Conservation (phyloP, 1,140 invertebrate species). For the Philopotamus ludificatus region DNA sequence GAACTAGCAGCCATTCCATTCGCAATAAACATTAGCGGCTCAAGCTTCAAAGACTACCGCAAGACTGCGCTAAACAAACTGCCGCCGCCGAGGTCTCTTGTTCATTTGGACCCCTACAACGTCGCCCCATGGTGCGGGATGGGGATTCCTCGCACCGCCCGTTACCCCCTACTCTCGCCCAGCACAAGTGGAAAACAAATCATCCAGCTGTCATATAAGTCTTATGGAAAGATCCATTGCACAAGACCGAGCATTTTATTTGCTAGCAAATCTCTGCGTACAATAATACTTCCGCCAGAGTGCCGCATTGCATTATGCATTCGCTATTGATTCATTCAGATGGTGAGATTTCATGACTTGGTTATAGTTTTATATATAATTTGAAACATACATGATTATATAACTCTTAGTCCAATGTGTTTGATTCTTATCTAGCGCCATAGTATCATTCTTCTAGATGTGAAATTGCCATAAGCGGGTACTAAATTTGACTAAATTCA, state of each 20-base stretch:
- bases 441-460: no score
- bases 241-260: conserved; percentile 3
- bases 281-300: no score
- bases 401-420: no score
- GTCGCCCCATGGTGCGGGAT: not conserved
- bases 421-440: no score
- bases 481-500: no score
- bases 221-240: conserved; percentile 6
- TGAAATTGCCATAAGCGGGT: no score
- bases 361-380: no score
- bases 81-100: conserved; percentile 4
- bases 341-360: no score
- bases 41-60: not conserved
- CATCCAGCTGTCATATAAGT: conserved; percentile 11
- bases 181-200: conserved; percentile 5
- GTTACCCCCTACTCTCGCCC: not conserved
- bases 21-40: conserved; percentile 1
- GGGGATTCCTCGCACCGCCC: not conserved
- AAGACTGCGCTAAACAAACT: conserved; percentile 9
- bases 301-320: no score
- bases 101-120: not conserved
- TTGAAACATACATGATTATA: no score
- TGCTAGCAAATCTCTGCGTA: not conserved
- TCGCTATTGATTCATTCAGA: no score
- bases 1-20: not conserved